Evolutionary conservation across 2,113 vertebrate genomes (phyloP).

Genomic region (Grantiella picta): DNA sequence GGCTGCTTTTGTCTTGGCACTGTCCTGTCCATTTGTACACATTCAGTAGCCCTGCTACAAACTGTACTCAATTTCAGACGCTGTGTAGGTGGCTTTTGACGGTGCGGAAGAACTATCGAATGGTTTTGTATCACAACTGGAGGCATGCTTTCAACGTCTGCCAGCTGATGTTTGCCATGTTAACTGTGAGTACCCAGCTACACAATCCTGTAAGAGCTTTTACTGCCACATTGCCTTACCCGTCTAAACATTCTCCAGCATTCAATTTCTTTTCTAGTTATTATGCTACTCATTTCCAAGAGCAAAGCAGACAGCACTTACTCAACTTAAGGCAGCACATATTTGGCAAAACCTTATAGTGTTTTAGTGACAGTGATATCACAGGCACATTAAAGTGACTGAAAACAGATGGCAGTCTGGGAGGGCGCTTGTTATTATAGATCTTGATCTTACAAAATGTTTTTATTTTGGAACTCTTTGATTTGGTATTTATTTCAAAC

Average conservation of each 20-base stretch:
- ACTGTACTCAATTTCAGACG: slow-evolving; percentile 78
- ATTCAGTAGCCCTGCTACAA: slow-evolving; percentile 2
- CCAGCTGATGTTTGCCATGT: slow-evolving; percentile 98
- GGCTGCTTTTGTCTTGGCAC: slow-evolving; percentile 8
- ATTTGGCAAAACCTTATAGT: not conserved
- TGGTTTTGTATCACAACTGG: slow-evolving; percentile 99
- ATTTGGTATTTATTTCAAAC: slow-evolving; percentile 23
- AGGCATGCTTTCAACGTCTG: slow-evolving; percentile 98
- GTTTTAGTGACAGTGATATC: slow-evolving; percentile 26
- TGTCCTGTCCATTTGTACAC: not conserved
- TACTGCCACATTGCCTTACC: not conserved
- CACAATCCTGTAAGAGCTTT: not conserved
- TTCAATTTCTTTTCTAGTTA: not conserved
- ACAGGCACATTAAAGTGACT: slow-evolving; percentile 17
- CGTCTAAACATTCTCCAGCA: not conserved
- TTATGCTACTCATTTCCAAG: not conserved
- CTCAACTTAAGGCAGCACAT: not conserved
- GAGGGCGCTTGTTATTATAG: slow-evolving; percentile 9
- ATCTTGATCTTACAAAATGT: not conserved
- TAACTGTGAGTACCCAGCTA: slow-evolving; percentile 82
- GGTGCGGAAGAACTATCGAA: slow-evolving; percentile 96
- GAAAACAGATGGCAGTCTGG: slow-evolving; percentile 45
- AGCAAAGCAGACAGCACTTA: not conserved
- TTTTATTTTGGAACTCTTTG: slow-evolving; percentile 9
- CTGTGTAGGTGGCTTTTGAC: slow-evolving; percentile 98